Percentiles rank a stretch among this genome's conserved stretches.
Evolutionary conservation across 1,140 invertebrate species (phyloP).

Genomic region (Alviniconcha marisindica): DNA sequence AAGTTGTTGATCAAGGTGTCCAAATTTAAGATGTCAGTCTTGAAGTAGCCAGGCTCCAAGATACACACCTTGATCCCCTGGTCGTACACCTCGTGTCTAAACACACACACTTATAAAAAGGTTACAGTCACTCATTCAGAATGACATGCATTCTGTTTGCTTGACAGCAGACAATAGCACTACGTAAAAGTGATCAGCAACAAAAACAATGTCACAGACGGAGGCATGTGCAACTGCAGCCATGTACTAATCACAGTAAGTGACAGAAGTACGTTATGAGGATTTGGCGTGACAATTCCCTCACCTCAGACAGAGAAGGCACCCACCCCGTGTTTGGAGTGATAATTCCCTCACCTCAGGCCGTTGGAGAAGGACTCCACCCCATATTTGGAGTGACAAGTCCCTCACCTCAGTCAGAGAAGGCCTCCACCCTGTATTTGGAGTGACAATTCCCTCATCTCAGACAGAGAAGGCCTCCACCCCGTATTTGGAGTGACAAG

Average conservation of each 20-base stretch:
- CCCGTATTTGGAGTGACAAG: neutral
- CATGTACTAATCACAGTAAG: neutral
- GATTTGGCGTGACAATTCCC: neutral
- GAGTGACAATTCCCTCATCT: neutral
- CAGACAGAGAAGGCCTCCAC: neutral
- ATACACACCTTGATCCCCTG: slow-evolving; percentile 43
- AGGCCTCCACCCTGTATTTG: neutral
- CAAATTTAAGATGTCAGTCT: slow-evolving; percentile 8
- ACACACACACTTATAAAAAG: neutral
- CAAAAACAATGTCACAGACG: no score
- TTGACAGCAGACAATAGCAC: neutral
- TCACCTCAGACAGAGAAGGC: neutral
- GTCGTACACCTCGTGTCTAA: slow-evolving; percentile 25
- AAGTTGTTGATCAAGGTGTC: neutral
- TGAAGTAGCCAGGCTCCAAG: slow-evolving; percentile 40
- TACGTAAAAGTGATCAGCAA: no score
- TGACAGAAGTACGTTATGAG: neutral
- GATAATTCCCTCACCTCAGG: neutral
- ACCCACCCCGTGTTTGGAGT: neutral
- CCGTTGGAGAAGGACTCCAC: neutral
- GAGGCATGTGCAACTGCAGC: neutral
- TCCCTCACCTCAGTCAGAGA: neutral
- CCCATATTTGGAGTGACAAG: neutral
- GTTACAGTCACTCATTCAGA: no score
- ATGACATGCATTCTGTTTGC: no score